These are phyloP conservation scores for Harlomillsia oculata DNA, from an alignment of 1,140 invertebrate genomes.

Conservation along the genomic window DNA sequence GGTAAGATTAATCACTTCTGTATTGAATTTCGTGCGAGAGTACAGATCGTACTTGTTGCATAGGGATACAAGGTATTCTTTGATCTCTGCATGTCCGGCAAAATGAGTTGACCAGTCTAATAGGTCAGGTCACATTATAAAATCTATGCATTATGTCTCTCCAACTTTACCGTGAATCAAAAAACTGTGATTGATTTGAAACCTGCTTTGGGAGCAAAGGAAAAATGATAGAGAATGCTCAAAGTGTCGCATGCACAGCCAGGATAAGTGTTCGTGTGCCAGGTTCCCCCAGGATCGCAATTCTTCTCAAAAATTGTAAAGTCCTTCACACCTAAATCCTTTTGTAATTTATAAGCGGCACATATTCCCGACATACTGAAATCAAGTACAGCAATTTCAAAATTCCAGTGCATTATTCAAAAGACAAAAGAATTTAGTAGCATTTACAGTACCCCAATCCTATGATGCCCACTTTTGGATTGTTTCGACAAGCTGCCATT, in stretches of 20 bases:
- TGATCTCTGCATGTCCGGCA: conserved; percentile 21
- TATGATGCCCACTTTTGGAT: no score
- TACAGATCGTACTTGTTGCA: conserved; percentile 22
- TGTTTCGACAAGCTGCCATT: no score
- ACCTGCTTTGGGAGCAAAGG: conserved; percentile 30
- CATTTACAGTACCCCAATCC: no score
- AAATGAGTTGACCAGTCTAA: conserved; percentile 22
- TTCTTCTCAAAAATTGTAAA: conserved; percentile 26
- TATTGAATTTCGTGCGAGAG: conserved; percentile 7
- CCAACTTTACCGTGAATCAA: background rate
- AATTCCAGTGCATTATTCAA: no score
- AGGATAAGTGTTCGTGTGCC: conserved; percentile 25
- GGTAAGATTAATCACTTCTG: conserved; percentile 2
- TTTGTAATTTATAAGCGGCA: conserved; percentile 21
- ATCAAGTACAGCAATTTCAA: no score
- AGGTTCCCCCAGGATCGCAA: conserved; percentile 22
- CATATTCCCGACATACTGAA: conserved; percentile 21
- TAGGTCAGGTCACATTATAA: background rate
- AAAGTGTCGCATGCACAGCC: conserved; percentile 22
- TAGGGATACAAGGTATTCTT: conserved; percentile 1
- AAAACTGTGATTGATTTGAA: background rate
- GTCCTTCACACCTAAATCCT: conserved; percentile 9
- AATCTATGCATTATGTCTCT: background rate
- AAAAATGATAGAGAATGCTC: conserved; percentile 19
- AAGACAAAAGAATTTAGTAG: no score